Conservation (phyloP, 2,888 invertebrate genomes). For the Petrolisthes cinctipes region DNA sequence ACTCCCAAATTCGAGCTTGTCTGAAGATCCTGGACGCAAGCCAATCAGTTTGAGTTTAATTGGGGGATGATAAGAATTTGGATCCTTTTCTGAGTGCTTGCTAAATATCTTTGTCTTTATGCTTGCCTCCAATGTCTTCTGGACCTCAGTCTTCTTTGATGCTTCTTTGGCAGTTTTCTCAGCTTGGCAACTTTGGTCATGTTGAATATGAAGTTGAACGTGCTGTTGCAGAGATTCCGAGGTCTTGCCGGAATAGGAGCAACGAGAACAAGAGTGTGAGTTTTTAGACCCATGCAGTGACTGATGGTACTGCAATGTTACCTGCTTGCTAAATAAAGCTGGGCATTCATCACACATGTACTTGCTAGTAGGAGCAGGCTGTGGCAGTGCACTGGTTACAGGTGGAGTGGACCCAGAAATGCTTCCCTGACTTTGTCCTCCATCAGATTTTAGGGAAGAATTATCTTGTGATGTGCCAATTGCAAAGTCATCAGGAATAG, state of each 20-base stretch:
- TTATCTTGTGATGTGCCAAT: slow-evolving; percentile 13
- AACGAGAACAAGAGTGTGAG: slow-evolving; percentile 79
- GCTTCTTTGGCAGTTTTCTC: slow-evolving; percentile 66
- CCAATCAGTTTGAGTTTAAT: slow-evolving; percentile 62
- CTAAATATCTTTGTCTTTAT: slow-evolving; percentile 17
- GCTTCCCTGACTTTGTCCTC: slow-evolving; percentile 29
- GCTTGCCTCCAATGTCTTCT: slow-evolving; percentile 4
- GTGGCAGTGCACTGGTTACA: slow-evolving; percentile 15
- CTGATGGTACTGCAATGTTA: slow-evolving; percentile 79
- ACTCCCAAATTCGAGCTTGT: slow-evolving; percentile 31
- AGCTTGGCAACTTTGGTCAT: slow-evolving; percentile 69
- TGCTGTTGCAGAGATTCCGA: slow-evolving; percentile 79
- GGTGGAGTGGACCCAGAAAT: slow-evolving; percentile 40
- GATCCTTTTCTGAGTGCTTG: slow-evolving; percentile 35
- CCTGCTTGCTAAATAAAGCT: slow-evolving; percentile 80
- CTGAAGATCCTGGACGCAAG: slow-evolving; percentile 40
- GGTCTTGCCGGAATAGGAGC: slow-evolving; percentile 80
- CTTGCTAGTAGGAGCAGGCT: slow-evolving; percentile 65
- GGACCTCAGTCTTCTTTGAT: slow-evolving; percentile 26
- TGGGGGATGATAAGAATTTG: slow-evolving; percentile 45
- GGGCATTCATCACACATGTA: slow-evolving; percentile 78
- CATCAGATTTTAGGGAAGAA: neutral
- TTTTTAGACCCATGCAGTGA: slow-evolving; percentile 78
- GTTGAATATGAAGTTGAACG: slow-evolving; percentile 73
- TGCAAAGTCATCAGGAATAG: slow-evolving; percentile 44